A percentile compares a stretch with the other conserved stretches of the same genome.
Evolutionary conservation across 2,888 invertebrate species (phyloP).

Genomic region (Lathronympha strigana): DNA sequence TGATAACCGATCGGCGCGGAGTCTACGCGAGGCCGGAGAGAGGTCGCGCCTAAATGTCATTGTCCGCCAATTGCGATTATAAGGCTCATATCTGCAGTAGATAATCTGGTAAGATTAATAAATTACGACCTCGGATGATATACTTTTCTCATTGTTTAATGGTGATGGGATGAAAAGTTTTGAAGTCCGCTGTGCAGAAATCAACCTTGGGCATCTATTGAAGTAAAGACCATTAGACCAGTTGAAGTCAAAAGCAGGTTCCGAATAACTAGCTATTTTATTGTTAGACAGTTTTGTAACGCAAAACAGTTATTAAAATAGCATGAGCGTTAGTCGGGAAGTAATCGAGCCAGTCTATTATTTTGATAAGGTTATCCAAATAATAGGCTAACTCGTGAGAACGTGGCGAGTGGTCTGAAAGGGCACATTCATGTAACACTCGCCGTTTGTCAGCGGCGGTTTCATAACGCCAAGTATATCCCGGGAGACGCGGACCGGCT

Average conservation of each 20-base stretch:
- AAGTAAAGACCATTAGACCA: neutral
- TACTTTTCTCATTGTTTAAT: neutral
- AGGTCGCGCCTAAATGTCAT: constrained; percentile 50
- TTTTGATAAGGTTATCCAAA: constrained; percentile 30
- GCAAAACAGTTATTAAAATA: neutral
- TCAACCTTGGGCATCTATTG: neutral
- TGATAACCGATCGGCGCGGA: constrained; percentile 56
- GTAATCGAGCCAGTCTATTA: constrained; percentile 11
- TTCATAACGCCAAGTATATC: constrained; percentile 62
- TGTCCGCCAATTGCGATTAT: constrained; percentile 26
- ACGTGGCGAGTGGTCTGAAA: constrained; percentile 26
- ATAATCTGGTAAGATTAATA: constrained; percentile 14
- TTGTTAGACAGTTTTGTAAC: no score
- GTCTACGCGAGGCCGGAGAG: constrained; percentile 54
- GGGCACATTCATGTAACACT: constrained; percentile 46
- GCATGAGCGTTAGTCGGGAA: constrained; percentile 8
- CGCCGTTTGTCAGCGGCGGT: constrained; percentile 65
- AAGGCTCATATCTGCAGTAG: constrained; percentile 20
- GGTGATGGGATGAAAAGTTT: neutral
- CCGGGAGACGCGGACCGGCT: constrained; percentile 57
- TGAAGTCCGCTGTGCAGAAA: neutral
- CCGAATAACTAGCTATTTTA: neutral
- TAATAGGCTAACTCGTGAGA: constrained; percentile 29
- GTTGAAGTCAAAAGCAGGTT: neutral
- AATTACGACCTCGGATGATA: neutral